Evolutionary conservation across 1,140 invertebrate genomes (phyloP).

Genomic region (Aphelenchoides avenae): DNA sequence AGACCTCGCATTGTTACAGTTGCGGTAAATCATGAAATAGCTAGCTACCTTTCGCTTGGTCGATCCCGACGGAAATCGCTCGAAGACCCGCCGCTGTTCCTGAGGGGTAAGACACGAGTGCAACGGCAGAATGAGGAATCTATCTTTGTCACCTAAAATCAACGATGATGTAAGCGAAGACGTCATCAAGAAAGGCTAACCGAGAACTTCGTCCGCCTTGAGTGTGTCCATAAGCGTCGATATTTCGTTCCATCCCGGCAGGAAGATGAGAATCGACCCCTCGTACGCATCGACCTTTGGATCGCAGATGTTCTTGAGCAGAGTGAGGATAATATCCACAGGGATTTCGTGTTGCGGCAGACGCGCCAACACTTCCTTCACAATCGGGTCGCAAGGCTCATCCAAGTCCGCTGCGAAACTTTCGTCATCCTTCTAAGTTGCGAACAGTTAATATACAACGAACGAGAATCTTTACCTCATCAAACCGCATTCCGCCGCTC

Average conservation of each 20-base stretch:
- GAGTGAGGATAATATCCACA: constrained; percentile 47
- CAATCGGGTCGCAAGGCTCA: constrained; percentile 24
- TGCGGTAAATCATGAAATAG: too few relatives aligned
- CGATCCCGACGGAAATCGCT: constrained; percentile 65
- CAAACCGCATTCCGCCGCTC: constrained; percentile 14
- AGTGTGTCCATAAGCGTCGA: constrained; percentile 65
- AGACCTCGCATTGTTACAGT: too few relatives aligned
- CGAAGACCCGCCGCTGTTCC: constrained; percentile 76
- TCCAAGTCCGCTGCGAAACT: too few relatives aligned
- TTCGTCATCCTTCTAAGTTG: too few relatives aligned
- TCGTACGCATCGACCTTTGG: constrained; percentile 43
- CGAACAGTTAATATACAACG: too few relatives aligned
- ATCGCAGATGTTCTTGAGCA: constrained; percentile 34
- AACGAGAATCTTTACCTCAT: too few relatives aligned
- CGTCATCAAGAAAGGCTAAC: too few relatives aligned
- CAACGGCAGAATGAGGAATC: constrained; percentile 49
- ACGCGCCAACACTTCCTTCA: constrained; percentile 34
- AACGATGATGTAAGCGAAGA: too few relatives aligned
- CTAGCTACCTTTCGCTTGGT: too few relatives aligned
- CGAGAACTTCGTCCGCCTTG: neutral
- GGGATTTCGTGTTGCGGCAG: constrained; percentile 54
- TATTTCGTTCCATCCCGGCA: constrained; percentile 90
- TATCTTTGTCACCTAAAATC: constrained; percentile 26
- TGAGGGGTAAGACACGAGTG: constrained; percentile 59
- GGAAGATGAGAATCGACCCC: constrained; percentile 80